These are phyloP conservation scores for Vulpes ferrilata DNA, from an alignment of 2,113 vertebrate species.

Conservation along the genomic window DNA sequence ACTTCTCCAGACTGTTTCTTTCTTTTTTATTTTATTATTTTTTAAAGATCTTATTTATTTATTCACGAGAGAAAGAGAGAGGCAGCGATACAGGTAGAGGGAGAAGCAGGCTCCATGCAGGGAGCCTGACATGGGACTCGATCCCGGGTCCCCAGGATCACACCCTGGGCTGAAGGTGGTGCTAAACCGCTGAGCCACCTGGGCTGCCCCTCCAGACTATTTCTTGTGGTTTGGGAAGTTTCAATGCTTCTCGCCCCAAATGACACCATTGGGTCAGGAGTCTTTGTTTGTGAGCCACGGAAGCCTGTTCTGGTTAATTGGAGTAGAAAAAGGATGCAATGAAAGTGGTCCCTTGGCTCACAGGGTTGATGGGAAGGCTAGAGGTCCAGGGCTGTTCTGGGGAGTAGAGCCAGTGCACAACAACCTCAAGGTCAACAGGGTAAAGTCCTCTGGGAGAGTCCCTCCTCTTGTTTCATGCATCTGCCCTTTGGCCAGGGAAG, in stretches of 20 bases:
- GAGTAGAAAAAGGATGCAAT: neutral
- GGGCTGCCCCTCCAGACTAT: too few species aligned
- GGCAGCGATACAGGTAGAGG: too few species aligned
- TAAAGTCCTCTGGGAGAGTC: neutral
- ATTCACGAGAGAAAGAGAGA: too few species aligned
- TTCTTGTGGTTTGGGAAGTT: neutral
- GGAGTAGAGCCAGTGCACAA: neutral
- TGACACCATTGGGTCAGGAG: fast-evolving
- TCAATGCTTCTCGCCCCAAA: neutral
- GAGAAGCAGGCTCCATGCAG: too few species aligned
- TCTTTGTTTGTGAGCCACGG: neutral
- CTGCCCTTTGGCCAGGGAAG: neutral
- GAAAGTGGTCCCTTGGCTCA: neutral
- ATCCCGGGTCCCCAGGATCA: too few species aligned
- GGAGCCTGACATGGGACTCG: too few species aligned
- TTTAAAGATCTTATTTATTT: too few species aligned
- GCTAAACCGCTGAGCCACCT: too few species aligned
- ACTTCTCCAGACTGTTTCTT: neutral
- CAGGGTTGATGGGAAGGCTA: neutral
- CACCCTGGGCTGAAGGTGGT: too few species aligned
- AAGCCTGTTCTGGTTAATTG: neutral
- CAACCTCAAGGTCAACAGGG: neutral
- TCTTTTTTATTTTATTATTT: too few species aligned
- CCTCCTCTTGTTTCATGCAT: neutral
- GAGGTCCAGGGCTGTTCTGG: neutral